Percentiles rank a stretch among this genome's conserved stretches.
These are phyloP conservation scores for Pluvialis apricaria DNA, from an alignment of 2,113 vertebrate species.

Conservation along the genomic window DNA sequence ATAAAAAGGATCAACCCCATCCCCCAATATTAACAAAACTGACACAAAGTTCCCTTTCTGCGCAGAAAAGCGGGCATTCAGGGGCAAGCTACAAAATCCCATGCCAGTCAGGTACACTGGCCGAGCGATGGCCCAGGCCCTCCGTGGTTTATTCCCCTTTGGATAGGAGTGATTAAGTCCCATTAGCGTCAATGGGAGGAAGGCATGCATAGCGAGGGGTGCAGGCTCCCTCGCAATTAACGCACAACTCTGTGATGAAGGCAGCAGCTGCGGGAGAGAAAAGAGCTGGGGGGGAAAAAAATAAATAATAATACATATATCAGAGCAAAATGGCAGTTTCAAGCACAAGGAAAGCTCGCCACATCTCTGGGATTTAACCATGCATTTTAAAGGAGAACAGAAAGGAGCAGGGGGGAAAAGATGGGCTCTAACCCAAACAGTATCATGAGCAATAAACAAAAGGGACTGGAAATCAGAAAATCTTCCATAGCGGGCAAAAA, in stretches of 20 bases:
- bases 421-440: background rate
- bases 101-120: background rate
- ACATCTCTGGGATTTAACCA: background rate
- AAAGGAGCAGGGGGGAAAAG: background rate
- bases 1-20: background rate
- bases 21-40: rapidly evolving
- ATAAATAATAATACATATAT: background rate
- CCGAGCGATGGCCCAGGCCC: background rate
- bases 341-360: background rate
- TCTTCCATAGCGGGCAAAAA: background rate
- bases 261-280: background rate
- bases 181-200: background rate
- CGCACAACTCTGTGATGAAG: rapidly evolving
- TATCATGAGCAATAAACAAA: background rate
- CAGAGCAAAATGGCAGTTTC: background rate
- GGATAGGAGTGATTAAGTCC: background rate
- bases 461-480: background rate
- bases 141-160: background rate
- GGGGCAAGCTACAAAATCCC: background rate
- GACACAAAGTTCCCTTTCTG: background rate
- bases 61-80: background rate
- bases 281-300: background rate
- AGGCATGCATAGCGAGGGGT: background rate
- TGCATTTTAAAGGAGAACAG: background rate
- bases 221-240: background rate